Base-by-base conservation (phyloP, 2,888 invertebrate species). In the Pollenia griseotomentosa region DNA sequence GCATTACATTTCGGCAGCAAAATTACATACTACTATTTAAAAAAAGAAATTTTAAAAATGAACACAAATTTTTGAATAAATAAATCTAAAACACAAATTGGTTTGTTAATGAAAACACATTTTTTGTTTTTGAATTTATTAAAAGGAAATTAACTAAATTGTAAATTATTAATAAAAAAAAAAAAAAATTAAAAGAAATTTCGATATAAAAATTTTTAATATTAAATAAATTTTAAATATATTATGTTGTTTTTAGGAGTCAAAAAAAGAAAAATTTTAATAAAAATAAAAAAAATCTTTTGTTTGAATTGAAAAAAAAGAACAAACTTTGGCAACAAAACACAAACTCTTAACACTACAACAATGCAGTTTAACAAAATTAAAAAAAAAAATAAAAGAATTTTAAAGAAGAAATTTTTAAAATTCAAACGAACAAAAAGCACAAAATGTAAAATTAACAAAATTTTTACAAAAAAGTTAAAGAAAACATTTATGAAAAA, bases 161-260 rank as follows among this genome's bases (percentile, higher is more conserved):
- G 42, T 82, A 70, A 77, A 68, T 65, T 75, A 83, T 57, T 53
- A 46, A 65, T 44, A 75, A 59, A 55, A 46, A 80, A 77, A 75
- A 59, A 55, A 46, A 80, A 77, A 55, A 80, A 78, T 90, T 70
- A 68, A 55, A 42, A 81, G 78, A 80, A 74, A 19, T 88, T 78
- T 85, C 53, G 82, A 70, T 70, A 83, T 23, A 57, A 55, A 81
- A 61, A 6, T 75, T 65, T 59, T 61, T 73, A 86, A 51, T 59
- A 61, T 78, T 68, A 78, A 74, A 63, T 80, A 65, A 48, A 71
- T 74, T 85, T 82, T 89, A 88, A 89, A 63, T 51, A 89, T 87
- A 90, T 92, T 92, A 91, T 88, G 92, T 92, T 92, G 92, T 92
- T 92, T 92, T 92, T 92, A 92, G 92, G 92, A 92, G 92, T 92